Conservation (phyloP, 2,797 vertebrate species). For the Champsocephalus gunnari region DNA sequence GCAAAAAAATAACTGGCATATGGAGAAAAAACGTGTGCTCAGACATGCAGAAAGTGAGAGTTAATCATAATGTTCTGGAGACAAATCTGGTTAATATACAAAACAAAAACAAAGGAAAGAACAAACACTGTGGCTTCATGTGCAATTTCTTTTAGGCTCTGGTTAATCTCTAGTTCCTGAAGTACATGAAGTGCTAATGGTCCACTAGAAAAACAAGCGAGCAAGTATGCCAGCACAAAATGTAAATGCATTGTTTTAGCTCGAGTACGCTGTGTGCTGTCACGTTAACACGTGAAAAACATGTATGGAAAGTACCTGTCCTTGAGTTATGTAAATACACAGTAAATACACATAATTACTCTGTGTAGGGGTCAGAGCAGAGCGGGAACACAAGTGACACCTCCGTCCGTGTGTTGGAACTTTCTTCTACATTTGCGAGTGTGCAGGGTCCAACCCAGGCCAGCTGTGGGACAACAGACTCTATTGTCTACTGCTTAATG, state of each 20-base stretch:
- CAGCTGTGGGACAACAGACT: slow-evolving; percentile 59
- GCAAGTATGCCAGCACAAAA: slow-evolving; percentile 10
- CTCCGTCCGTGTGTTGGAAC: neutral
- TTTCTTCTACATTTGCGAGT: slow-evolving; percentile 15
- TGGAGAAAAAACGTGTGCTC: neutral
- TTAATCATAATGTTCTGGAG: neutral
- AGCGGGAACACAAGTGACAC: slow-evolving; percentile 7
- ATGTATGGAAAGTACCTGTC: slow-evolving; percentile 42
- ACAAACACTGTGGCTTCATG: neutral
- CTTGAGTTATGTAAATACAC: slow-evolving; percentile 19
- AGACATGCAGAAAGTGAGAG: neutral
- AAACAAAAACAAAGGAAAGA: slow-evolving; percentile 12
- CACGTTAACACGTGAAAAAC: slow-evolving; percentile 38
- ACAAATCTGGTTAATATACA: slow-evolving; percentile 10
- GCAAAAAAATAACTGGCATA: slow-evolving; percentile 36
- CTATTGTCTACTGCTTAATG: slow-evolving; percentile 61
- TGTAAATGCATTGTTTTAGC: slow-evolving; percentile 29
- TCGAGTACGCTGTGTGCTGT: slow-evolving; percentile 9
- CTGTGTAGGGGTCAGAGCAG: slow-evolving; percentile 22
- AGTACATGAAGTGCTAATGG: slow-evolving; percentile 14
- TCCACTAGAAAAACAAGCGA: slow-evolving; percentile 7
- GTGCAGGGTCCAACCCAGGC: slow-evolving; percentile 10
- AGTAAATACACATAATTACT: slow-evolving; percentile 10
- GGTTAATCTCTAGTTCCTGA: slow-evolving; percentile 31
- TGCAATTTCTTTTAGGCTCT: slow-evolving; percentile 1